Evolutionary conservation across 37 sponge, comb jelly and placozoan species (phyloP).

Genomic region (Bolinopsis microptera): DNA sequence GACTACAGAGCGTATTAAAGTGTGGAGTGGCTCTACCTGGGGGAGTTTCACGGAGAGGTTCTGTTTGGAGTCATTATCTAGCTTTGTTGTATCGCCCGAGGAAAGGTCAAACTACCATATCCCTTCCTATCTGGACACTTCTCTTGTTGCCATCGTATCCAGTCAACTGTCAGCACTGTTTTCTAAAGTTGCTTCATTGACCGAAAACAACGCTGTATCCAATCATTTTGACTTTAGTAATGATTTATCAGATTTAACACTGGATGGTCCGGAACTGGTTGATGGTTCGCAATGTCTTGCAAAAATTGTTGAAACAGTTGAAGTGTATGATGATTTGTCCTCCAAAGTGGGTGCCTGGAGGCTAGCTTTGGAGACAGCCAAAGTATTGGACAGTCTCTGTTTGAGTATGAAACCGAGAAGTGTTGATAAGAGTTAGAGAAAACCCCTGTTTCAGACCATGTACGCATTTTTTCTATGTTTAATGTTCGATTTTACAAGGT

Average conservation of each 20-base stretch:
- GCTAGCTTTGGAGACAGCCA: constrained; percentile 35
- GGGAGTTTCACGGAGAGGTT: neutral
- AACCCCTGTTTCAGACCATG: no score
- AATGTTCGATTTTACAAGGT: no score
- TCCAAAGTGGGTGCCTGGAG: neutral
- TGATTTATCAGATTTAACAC: neutral
- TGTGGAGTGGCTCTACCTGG: neutral
- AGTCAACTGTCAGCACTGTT: neutral
- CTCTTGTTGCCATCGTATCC: neutral
- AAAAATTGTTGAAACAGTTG: neutral
- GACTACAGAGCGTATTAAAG: neutral
- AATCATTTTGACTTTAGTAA: neutral
- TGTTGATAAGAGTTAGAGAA: neutral
- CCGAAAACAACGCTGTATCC: neutral
- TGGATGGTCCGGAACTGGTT: neutral
- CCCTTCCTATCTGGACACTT: neutral
- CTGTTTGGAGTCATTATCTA: neutral
- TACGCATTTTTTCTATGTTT: no score
- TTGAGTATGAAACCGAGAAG: neutral
- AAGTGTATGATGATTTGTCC: neutral
- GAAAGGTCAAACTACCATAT: neutral
- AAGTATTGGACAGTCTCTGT: constrained; percentile 1
- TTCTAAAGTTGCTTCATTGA: neutral
- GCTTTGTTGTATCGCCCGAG: neutral
- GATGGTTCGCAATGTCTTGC: neutral